Percentiles rank a stretch among this genome's conserved stretches.
These are phyloP conservation scores for Phymastichus coffea DNA, from an alignment of 1,140 invertebrate genomes.

Conservation along the genomic window DNA sequence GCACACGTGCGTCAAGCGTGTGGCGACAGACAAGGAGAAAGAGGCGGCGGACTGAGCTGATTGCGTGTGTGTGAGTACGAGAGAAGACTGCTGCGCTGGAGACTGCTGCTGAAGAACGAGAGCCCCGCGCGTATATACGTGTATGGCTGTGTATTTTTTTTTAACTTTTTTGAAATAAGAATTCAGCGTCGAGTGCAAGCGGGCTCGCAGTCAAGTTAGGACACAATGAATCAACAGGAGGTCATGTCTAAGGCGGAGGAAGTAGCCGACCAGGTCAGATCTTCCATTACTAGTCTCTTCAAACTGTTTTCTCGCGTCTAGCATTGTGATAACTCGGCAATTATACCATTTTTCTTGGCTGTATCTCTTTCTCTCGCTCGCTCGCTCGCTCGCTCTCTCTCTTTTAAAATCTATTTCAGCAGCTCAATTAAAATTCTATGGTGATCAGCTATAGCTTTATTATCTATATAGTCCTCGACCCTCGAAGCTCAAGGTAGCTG, in stretches of 20 bases:
- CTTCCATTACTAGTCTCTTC: conserved; percentile 19
- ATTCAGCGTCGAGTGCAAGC: background rate
- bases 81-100: conserved; percentile 14
- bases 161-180: conserved; percentile 49
- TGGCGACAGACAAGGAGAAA: no score
- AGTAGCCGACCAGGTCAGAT: conserved; percentile 87
- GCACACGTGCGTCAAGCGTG: no score
- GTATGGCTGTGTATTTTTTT: conserved; percentile 29
- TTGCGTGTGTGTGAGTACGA: conserved; percentile 40
- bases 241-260: conserved; percentile 90
- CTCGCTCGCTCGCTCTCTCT: no score
- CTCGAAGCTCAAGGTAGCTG: no score
- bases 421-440: no score
- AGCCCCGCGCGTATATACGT: background rate
- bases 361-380: background rate
- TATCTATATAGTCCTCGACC: no score
- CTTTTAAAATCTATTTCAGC: no score
- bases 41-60: no score
- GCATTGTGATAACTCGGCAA: conserved; percentile 20
- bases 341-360: conserved; percentile 5
- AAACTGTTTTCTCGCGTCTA: background rate
- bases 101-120: background rate
- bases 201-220: no score
- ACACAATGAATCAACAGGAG: conserved; percentile 86
- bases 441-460: no score